Base-by-base conservation (phyloP, 2,113 vertebrate genomes). In the Urocolius indicus region DNA sequence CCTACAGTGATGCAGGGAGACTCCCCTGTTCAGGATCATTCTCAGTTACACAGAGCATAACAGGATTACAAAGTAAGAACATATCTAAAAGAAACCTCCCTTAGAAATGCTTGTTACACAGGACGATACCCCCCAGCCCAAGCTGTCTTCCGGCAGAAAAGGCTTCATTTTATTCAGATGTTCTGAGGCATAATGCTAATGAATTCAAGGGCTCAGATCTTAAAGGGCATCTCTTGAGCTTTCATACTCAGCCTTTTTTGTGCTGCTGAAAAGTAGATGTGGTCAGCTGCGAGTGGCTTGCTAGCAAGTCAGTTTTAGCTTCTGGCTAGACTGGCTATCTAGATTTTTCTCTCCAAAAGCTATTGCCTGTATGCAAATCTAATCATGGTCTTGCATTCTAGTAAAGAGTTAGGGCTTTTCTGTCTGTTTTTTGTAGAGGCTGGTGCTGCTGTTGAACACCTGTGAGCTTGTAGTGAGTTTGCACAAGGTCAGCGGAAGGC, bases 301-400 rank as follows among this genome's bases (percentile, higher is more conserved):
- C 22, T 84, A 24, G 38, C 20, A 67, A 51, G 58, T 68, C 6
- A 49, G 38, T 68, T 92, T 89, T 77, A 55, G 36, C 62, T 82
- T 67, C 69, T 92, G 66, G 43, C 45, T 82, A 43, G 54, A 49
- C 24, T 18, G 41, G 11, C 1, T 63, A 3, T 57, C 89, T 38
- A 75, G 38, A 36, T 57, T 82, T 89, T 86, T 75, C n/a, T 81
- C 9, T 75, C 27, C 38, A 51, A 61, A 90, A 89, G 48, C 66
- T 81, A 52, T 71, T 74, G 57, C 23, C n/a, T 91, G 20, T 63
- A 45, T 87, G 77, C 61, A 93, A 63, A 71, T 93, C 21, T 36
- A 43, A 43, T 86, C 3, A 9, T n/a, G 41, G 29, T 23, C 30
- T 77, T 77, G 16, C 0, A 0, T 51, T 84, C 27, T 55, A 49